Base-by-base conservation (phyloP, 92 coral and sea anemone genomes). In the Palythoa grandis region DNA sequence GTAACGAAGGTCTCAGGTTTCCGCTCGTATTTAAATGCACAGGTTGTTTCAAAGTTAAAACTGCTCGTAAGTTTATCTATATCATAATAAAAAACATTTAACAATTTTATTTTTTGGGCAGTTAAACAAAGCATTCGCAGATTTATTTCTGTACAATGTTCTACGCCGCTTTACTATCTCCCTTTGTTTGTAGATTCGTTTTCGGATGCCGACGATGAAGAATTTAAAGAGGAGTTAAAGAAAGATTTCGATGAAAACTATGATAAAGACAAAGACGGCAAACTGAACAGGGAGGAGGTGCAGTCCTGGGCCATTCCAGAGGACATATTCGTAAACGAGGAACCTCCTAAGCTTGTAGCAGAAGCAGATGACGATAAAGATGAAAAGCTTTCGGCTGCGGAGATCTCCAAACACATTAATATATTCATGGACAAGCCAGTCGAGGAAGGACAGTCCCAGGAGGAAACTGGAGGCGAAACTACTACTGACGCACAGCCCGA, bases 351-450 rank as follows among this genome's bases (percentile, higher is more conserved):
- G 65, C 91, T 94, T 87, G 89, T 94, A 53, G 91, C 91, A 75
- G 98, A 94, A 57, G 98, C 93, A 29, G 98, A 94, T 66, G 98
- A 94, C 35, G 82, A 94, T 74, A 92, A 91, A 83, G 95, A 94
- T n/a, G 95, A 93, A 37, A 90, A 94, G 83, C 91, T 94, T 3
- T 90, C 95, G 87, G 89, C 91, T 88, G 94, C 89, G 8, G 98
- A 94, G 39, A 89, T 94, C 72, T 88, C 82, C 63, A 94, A 94
- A 61, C 89, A 94, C 72, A 83, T 88, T 29, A 80, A 92, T 54
- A 92, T 94, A 56, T 94, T 94, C 74, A 76, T 94, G 35, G 98
- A 94, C 15, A 92, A 92, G 56, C 92, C 92, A 20, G 85, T 52
- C 16, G 74, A 54, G 14, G 93, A 80, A 22, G 74, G 56, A 11